A percentile compares a stretch with the other conserved stretches of the same genome.
Conservation (phyloP, 2,888 invertebrate species). For the Xestobium rufovillosum region DNA sequence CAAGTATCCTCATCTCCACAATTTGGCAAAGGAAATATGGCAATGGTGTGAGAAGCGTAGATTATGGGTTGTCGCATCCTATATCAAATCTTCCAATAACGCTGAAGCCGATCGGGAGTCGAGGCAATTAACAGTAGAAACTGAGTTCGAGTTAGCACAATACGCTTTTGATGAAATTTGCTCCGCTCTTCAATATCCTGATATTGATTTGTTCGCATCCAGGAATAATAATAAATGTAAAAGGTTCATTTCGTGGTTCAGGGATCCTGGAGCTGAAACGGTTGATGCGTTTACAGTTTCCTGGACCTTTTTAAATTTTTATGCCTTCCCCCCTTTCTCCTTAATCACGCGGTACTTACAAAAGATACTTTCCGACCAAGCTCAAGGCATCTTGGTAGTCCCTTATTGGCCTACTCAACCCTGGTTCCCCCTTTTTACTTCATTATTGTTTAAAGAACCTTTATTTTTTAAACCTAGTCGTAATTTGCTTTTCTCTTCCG, state of each 20-base stretch:
- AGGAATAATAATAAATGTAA: slow-evolving; percentile 15
- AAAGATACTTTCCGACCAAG: slow-evolving; percentile 16
- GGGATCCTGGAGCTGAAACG: slow-evolving; percentile 9
- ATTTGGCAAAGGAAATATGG: slow-evolving; percentile 25
- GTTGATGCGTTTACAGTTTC: slow-evolving; percentile 16
- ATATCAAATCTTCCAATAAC: slow-evolving; percentile 18
- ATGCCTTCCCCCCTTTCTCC: slow-evolving; percentile 15
- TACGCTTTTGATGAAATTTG: slow-evolving; percentile 11
- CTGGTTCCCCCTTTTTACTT: slow-evolving; percentile 9
- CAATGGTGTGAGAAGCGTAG: slow-evolving; percentile 23
- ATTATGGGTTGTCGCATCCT: slow-evolving; percentile 14
- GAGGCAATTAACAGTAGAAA: slow-evolving; percentile 8
- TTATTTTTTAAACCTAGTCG: slow-evolving; percentile 7
- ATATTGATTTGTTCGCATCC: slow-evolving; percentile 13
- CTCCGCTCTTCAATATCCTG: slow-evolving; percentile 1
- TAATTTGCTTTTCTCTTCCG: slow-evolving; percentile 3
- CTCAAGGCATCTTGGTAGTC: slow-evolving; percentile 19
- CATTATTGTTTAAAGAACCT: slow-evolving; percentile 5
- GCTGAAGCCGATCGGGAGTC: slow-evolving; percentile 12
- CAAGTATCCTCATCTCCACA: slow-evolving; percentile 20
- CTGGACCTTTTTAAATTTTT: slow-evolving; percentile 10
- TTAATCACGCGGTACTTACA: background rate
- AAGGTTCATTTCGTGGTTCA: slow-evolving; percentile 10
- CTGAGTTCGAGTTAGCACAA: slow-evolving; percentile 14
- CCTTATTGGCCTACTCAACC: slow-evolving; percentile 10